phyloP scores from a whole-genome alignment of 2,113 vertebrate genomes.

The Cryptoleucopteryx plumbea region DNA sequence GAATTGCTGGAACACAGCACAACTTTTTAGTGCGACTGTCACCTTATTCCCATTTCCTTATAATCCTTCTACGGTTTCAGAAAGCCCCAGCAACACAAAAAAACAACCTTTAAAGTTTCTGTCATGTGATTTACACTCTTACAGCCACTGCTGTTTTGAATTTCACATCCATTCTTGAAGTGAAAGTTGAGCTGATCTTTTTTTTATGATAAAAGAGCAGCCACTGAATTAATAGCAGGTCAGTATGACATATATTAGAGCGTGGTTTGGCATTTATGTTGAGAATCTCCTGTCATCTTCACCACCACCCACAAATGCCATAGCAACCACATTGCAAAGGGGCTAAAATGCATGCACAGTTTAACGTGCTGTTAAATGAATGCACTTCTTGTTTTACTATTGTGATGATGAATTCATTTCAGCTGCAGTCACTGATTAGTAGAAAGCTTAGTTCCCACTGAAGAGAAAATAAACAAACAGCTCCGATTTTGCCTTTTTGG shows the following conservation, averaged over 20 bases:
- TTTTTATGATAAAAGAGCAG: constrained; percentile 21
- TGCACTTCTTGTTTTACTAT: constrained; percentile 40
- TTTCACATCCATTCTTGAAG: constrained; percentile 18
- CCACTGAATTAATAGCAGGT: constrained; percentile 23
- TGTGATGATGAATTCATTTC: constrained; percentile 35
- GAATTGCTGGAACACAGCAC: not conserved
- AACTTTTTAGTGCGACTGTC: not conserved
- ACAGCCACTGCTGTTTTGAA: not conserved
- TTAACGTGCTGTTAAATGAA: constrained; percentile 23
- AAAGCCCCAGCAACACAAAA: not conserved
- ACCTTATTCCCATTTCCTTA: not conserved
- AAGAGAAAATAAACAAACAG: constrained; percentile 31
- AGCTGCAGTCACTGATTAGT: not conserved
- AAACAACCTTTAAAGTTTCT: not conserved
- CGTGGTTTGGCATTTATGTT: constrained; percentile 45
- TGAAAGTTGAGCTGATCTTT: not conserved
- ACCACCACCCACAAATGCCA: constrained; percentile 31
- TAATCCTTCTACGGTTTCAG: not conserved
- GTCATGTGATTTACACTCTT: not conserved
- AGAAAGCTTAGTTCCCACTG: not conserved
- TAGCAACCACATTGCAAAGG: constrained; percentile 38
- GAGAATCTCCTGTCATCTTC: constrained; percentile 32
- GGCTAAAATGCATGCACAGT: not conserved
- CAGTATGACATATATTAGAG: not conserved
- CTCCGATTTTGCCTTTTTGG: not conserved